phyloP scores from a whole-genome alignment of 2,888 invertebrate species.

The Physocephala rufipes region DNA sequence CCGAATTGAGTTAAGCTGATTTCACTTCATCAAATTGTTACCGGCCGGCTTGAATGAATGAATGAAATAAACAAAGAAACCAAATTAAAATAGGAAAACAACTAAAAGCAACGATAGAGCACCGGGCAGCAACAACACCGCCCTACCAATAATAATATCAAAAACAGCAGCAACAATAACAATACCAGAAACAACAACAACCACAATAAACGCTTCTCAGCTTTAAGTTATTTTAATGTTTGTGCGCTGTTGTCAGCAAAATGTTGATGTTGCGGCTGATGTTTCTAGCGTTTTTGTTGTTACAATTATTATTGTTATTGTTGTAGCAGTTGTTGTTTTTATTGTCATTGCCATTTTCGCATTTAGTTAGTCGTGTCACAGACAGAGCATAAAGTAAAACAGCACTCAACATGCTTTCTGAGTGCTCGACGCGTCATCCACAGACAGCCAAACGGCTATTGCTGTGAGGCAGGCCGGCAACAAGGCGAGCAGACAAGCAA shows the following conservation, averaged over 20 bases:
- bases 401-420: slow-evolving; percentile 2
- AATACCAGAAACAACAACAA: slow-evolving; percentile 43
- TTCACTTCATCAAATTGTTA: slow-evolving; percentile 41
- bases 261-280: slow-evolving; percentile 3
- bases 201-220: slow-evolving; percentile 22
- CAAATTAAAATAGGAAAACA: slow-evolving; percentile 6
- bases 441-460: slow-evolving; percentile 4
- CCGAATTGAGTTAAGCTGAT: too few species aligned
- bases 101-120: slow-evolving; percentile 35
- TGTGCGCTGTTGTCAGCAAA: background rate
- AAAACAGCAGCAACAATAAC: slow-evolving; percentile 23
- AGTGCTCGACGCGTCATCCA: background rate
- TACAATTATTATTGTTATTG: slow-evolving; percentile 5
- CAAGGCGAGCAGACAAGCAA: background rate
- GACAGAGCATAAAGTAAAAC: slow-evolving; percentile 15
- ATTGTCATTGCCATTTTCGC: slow-evolving; percentile 9
- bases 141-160: slow-evolving; percentile 6
- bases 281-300: slow-evolving; percentile 4
- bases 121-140: slow-evolving; percentile 39
- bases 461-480: background rate
- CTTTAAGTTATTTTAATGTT: slow-evolving; percentile 24
- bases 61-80: slow-evolving; percentile 33
- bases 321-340: slow-evolving; percentile 7
- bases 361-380: slow-evolving; percentile 19
- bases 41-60: slow-evolving; percentile 37